phyloP scores from a whole-genome alignment of 2,888 invertebrate genomes.

The Panorpa germanica region DNA sequence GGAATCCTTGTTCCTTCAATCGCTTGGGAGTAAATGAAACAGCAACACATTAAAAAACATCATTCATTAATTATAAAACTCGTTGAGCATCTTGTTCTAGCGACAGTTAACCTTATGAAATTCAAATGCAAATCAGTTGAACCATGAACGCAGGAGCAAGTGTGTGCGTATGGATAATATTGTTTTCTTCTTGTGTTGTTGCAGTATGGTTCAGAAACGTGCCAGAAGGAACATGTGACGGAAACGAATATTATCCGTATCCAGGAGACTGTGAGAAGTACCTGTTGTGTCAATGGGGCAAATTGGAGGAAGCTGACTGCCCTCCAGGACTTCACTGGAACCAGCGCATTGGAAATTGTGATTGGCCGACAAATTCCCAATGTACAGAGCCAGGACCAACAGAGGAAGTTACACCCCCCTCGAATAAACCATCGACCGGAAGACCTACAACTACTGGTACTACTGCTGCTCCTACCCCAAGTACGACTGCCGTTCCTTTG shows the following conservation, averaged over 20 bases:
- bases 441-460: constrained; percentile 13
- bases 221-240: constrained; percentile 34
- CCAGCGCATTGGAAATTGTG: constrained; percentile 42
- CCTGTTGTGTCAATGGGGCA: constrained; percentile 61
- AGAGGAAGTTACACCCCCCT: constrained; percentile 16
- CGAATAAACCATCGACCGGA: constrained; percentile 15
- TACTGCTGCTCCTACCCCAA: constrained; percentile 17
- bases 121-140: no score
- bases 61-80: no score
- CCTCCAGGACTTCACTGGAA: constrained; percentile 57
- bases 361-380: constrained; percentile 48
- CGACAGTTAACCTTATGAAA: no score
- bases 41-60: no score
- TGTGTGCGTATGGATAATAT: no score
- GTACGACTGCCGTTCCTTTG: constrained; percentile 21
- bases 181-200: no score
- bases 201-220: constrained; percentile 15
- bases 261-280: constrained; percentile 56
- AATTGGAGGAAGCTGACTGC: constrained; percentile 51
- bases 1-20: no score
- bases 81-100: no score
- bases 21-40: no score
- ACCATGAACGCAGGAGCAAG: no score
- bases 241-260: constrained; percentile 40
- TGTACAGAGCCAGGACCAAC: constrained; percentile 26